These are phyloP conservation scores for Beroe ovata DNA, from an alignment of 37 sponge, comb jelly and placozoan genomes.

Conservation along the genomic window DNA sequence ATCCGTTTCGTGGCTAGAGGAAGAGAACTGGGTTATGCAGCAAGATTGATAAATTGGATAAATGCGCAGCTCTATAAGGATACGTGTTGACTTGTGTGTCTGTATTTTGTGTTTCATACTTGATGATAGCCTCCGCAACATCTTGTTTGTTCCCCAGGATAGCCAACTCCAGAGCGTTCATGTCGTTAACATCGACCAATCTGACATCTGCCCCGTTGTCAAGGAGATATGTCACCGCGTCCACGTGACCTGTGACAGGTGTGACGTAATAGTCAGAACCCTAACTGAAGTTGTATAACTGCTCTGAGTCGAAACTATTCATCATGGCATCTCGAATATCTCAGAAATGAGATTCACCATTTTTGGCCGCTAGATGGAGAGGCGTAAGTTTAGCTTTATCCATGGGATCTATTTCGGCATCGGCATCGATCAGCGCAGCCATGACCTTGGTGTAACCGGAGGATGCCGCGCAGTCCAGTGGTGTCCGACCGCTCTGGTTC, in stretches of 20 bases:
- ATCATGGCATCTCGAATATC: no score
- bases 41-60: no score
- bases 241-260: constrained; percentile 68
- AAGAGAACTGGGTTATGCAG: no score
- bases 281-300: no score
- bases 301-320: no score
- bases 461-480: constrained; percentile 66
- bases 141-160: constrained; percentile 61
- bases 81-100: no score
- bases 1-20: neutral
- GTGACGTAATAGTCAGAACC: no score
- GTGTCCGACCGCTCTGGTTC: constrained; percentile 62
- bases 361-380: constrained; percentile 84
- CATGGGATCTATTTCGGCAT: constrained; percentile 53
- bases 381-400: constrained; percentile 71
- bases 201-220: constrained; percentile 70
- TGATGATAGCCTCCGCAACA: constrained; percentile 45
- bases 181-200: constrained; percentile 29
- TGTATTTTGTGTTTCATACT: no score
- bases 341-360: constrained; percentile 74
- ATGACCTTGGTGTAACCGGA: constrained; percentile 21
- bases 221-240: constrained; percentile 72
- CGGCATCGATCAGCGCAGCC: constrained; percentile 34
- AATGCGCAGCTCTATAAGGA: no score
- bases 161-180: constrained; percentile 76